A percentile compares a stretch with the other conserved stretches of the same genome.
These are phyloP conservation scores for Gobio gobio DNA, from an alignment of 2,113 vertebrate genomes.

Conservation along the genomic window DNA sequence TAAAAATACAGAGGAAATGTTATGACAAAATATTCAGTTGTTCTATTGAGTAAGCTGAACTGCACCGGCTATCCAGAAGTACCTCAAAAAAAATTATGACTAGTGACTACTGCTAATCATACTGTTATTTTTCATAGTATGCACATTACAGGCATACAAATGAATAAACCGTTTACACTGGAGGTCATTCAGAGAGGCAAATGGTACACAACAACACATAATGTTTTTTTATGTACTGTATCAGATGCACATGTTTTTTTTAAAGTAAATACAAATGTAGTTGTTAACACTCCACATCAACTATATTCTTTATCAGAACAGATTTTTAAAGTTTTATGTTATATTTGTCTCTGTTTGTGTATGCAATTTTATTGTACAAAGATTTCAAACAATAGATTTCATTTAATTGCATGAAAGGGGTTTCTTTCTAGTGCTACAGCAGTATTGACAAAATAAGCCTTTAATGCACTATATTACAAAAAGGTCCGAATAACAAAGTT, in stretches of 20 bases:
- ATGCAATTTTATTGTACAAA: neutral
- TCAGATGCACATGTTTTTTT: neutral
- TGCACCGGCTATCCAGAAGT: neutral
- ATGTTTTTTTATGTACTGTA: neutral
- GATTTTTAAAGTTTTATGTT: neutral
- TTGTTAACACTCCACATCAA: constrained; percentile 20
- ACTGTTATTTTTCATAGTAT: constrained; percentile 8
- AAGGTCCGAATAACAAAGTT: neutral
- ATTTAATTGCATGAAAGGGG: neutral
- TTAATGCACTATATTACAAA: neutral
- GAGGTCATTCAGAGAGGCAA: neutral
- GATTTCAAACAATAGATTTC: neutral
- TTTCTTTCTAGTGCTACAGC: neutral
- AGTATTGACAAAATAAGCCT: neutral
- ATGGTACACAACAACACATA: too few species aligned
- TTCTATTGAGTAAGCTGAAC: neutral
- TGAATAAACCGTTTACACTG: neutral
- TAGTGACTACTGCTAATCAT: constrained; percentile 19
- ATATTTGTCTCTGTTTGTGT: neutral
- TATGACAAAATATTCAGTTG: neutral
- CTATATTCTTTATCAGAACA: neutral
- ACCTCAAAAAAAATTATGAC: neutral
- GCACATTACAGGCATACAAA: neutral
- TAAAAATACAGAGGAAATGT: neutral
- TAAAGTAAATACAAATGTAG: neutral